These are phyloP conservation scores for Caenorhabditis sp. DNA, from an alignment of 2,888 invertebrate species.

Conservation along the genomic window DNA sequence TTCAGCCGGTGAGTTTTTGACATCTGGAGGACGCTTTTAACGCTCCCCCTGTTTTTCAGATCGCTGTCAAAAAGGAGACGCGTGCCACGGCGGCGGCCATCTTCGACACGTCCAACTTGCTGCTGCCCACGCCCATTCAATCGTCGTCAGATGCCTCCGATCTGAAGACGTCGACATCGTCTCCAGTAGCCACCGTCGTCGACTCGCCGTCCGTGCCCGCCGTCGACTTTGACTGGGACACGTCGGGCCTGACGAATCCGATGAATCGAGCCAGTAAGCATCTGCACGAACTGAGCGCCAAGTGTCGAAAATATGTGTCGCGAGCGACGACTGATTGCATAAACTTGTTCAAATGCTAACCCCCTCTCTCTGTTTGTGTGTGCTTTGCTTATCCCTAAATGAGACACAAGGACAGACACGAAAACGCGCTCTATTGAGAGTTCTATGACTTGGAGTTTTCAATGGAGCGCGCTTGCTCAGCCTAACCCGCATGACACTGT, in stretches of 20 bases:
- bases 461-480: background rate
- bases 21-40: too few species aligned
- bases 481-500: too few species aligned
- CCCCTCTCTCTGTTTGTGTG: background rate
- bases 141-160: too few species aligned
- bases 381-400: conserved; percentile 15
- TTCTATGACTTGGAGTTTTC: background rate
- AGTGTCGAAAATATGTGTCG: conserved; percentile 27
- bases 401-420: too few species aligned
- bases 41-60: background rate
- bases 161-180: conserved; percentile 11
- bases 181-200: conserved; percentile 1
- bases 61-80: conserved; percentile 27
- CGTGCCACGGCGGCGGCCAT: conserved; percentile 13
- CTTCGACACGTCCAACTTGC: conserved; percentile 42
- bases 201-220: conserved; percentile 78
- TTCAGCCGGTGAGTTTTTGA: conserved; percentile 67
- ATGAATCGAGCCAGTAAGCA: conserved; percentile 76
- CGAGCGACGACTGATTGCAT: conserved; percentile 38
- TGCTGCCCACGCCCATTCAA: conserved; percentile 44
- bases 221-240: conserved; percentile 78
- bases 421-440: background rate
- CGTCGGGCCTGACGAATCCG: conserved; percentile 78
- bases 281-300: conserved; percentile 29
- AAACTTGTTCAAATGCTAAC: conserved; percentile 57